These are phyloP conservation scores for Dysmachus trigonus DNA, from an alignment of 2,888 invertebrate genomes.

Conservation along the genomic window DNA sequence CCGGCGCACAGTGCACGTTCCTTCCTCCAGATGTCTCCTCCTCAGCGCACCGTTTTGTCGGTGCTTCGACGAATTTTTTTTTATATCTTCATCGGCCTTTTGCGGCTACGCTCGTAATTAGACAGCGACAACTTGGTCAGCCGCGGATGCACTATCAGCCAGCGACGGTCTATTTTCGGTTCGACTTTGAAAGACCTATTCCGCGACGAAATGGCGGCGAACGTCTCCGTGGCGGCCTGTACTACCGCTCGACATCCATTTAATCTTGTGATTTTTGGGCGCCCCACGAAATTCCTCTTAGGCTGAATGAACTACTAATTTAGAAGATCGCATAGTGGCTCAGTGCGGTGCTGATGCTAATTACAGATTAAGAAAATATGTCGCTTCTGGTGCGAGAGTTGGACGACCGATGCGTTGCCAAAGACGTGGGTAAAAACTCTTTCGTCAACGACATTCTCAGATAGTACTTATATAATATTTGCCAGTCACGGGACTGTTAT, in stretches of 20 bases:
- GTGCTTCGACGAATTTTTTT: neutral
- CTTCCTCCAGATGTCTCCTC: neutral
- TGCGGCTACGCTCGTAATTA: neutral
- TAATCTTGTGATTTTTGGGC: slow-evolving; percentile 11
- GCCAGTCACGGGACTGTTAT: too few species aligned
- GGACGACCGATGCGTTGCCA: neutral
- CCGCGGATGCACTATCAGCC: neutral
- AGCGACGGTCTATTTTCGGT: neutral
- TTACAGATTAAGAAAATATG: slow-evolving; percentile 10
- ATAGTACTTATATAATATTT: neutral
- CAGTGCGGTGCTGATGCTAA: neutral
- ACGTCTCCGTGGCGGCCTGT: neutral
- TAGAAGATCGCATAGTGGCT: neutral
- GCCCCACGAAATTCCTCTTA: neutral
- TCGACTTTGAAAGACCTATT: neutral
- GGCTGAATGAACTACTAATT: slow-evolving; percentile 17
- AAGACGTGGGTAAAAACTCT: neutral
- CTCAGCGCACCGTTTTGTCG: neutral
- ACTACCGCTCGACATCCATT: neutral
- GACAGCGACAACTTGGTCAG: neutral
- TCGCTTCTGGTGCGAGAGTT: neutral
- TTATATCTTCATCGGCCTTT: neutral
- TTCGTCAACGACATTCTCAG: neutral
- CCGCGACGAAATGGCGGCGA: neutral
- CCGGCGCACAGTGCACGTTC: neutral